phyloP scores from a whole-genome alignment of 2,113 vertebrate genomes.

The Ascaphus truei region DNA sequence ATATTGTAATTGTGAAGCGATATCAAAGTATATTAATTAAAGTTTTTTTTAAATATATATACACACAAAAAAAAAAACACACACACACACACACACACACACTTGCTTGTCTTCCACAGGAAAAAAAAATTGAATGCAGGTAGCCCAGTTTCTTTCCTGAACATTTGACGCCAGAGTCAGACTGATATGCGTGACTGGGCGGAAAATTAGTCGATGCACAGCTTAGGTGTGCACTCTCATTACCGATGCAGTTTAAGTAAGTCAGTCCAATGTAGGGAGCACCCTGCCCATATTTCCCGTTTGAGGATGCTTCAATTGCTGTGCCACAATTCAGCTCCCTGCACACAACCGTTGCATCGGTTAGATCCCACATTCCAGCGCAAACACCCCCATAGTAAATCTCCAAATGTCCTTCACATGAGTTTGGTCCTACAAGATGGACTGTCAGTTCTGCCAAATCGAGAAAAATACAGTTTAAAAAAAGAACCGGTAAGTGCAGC shows the following conservation, averaged over 20 bases:
- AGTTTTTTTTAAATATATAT: no score
- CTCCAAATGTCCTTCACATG: constrained; percentile 24
- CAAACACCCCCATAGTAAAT: constrained; percentile 23
- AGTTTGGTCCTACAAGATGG: constrained; percentile 4
- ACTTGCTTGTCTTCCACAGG: no score
- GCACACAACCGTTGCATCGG: constrained; percentile 23
- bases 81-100: no score
- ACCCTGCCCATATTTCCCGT: constrained; percentile 43
- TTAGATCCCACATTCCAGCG: neutral
- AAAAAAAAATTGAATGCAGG: no score
- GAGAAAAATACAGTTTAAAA: neutral
- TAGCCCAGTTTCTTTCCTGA: constrained; percentile 50
- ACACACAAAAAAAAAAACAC: no score
- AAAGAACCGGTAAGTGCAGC: neutral
- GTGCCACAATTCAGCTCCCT: constrained; percentile 33
- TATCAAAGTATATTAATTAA: no score
- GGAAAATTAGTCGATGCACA: constrained; percentile 41
- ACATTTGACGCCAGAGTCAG: constrained; percentile 56
- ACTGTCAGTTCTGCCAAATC: neutral
- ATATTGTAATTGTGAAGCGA: no score
- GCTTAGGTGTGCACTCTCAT: constrained; percentile 51
- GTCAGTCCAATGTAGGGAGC: constrained; percentile 56
- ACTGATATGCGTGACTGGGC: constrained; percentile 47
- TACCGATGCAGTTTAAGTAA: constrained; percentile 51
- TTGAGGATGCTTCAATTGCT: neutral